Percentiles rank a stretch among this genome's conserved stretches.
Evolutionary conservation across 2,888 invertebrate genomes (phyloP).

Genomic region (Scaptomyza cyrtandrae): DNA sequence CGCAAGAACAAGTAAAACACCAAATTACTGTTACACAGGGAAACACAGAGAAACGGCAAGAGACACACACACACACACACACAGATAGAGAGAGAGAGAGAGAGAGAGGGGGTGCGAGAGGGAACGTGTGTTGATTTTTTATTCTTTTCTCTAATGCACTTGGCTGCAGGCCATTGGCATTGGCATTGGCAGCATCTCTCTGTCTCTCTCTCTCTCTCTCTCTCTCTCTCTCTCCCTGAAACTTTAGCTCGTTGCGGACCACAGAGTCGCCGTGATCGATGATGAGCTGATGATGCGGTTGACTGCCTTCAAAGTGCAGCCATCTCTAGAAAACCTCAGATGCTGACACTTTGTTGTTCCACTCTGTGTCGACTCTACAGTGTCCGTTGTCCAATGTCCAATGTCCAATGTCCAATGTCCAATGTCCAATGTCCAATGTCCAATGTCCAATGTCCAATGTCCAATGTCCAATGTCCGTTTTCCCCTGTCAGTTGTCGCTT

Average conservation of each 20-base stretch:
- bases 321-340: constrained; percentile 30
- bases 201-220: background rate
- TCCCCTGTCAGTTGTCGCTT: constrained; percentile 57
- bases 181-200: constrained; percentile 46
- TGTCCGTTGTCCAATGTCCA: constrained; percentile 17
- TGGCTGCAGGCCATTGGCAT: constrained; percentile 65
- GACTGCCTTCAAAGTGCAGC: constrained; percentile 48
- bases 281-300: constrained; percentile 68
- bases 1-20: constrained; percentile 79
- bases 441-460: constrained; percentile 15
- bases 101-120: background rate
- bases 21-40: constrained; percentile 71
- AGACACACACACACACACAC: background rate
- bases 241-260: constrained; percentile 33
- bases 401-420: constrained; percentile 14
- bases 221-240: background rate
- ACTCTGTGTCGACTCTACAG: background rate
- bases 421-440: constrained; percentile 12
- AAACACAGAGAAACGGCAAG: constrained; percentile 4
- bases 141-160: constrained; percentile 56
- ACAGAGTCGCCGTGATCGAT: constrained; percentile 69
- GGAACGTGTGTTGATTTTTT: background rate
- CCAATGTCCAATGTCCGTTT: constrained; percentile 14
- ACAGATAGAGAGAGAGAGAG: background rate
- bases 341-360: constrained; percentile 15